Conservation (phyloP, 1,140 invertebrate genomes). For the Diploscapter pachys region DNA sequence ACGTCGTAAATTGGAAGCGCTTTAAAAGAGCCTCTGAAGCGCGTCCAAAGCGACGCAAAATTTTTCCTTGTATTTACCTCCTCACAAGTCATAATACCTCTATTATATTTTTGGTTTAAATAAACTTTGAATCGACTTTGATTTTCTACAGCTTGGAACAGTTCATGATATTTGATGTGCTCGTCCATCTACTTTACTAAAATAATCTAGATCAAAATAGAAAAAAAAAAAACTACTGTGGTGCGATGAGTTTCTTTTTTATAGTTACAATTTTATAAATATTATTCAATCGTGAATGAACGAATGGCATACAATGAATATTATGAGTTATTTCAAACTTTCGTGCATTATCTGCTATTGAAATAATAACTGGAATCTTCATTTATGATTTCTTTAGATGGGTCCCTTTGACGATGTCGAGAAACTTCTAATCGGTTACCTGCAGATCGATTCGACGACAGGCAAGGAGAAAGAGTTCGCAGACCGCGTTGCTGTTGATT, state of each 20-base stretch:
- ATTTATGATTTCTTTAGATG: background rate
- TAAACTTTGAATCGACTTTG: background rate
- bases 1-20: too few species aligned
- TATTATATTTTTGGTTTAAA: too few species aligned
- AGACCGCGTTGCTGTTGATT: constrained; percentile 34
- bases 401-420: background rate
- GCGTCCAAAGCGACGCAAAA: too few species aligned
- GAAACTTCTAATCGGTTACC: constrained; percentile 40
- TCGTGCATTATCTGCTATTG: constrained; percentile 1
- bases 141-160: background rate
- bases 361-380: background rate
- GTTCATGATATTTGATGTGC: background rate
- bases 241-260: background rate
- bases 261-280: too few species aligned
- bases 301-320: background rate
- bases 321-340: background rate
- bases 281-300: background rate
- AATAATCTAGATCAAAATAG: background rate
- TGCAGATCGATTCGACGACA: constrained; percentile 48
- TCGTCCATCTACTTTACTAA: background rate
- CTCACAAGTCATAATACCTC: too few species aligned
- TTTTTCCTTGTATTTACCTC: too few species aligned
- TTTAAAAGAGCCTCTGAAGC: too few species aligned
- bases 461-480: constrained; percentile 42
- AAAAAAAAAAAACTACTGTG: background rate